Evolutionary conservation across 2,113 vertebrate genomes (phyloP).

Genomic region (Charina bottae): DNA sequence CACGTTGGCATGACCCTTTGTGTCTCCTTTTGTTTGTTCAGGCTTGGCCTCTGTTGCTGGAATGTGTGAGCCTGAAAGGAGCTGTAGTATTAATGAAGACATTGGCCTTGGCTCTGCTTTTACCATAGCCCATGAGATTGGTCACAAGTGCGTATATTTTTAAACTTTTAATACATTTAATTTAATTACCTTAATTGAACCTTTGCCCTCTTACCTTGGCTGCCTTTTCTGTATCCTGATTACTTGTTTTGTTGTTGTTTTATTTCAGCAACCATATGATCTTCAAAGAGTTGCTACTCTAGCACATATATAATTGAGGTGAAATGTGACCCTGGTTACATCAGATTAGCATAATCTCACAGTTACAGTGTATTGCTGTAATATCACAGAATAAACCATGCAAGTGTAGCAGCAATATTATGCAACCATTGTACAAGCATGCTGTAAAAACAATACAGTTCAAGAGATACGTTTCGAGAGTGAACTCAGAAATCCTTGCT

Average conservation of each 20-base stretch:
- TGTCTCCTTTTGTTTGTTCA: slow-evolving; percentile 86
- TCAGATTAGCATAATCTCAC: not conserved
- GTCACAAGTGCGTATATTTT: slow-evolving; percentile 96
- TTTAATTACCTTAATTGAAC: slow-evolving; percentile 56
- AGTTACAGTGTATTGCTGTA: not conserved
- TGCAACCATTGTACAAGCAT: not conserved
- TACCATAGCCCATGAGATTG: slow-evolving; percentile 99
- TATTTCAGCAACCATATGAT: slow-evolving; percentile 15
- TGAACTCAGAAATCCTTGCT: slow-evolving; percentile 42
- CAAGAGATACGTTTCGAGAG: not conserved
- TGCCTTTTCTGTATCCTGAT: slow-evolving; percentile 46
- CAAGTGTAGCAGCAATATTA: not conserved
- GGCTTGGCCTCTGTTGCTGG: slow-evolving; percentile 98
- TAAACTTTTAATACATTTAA: slow-evolving; percentile 68
- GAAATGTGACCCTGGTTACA: not conserved
- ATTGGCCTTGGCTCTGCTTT: slow-evolving; percentile 98
- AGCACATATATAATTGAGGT: not conserved
- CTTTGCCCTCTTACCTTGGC: slow-evolving; percentile 54
- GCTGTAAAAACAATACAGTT: not conserved
- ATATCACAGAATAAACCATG: not conserved
- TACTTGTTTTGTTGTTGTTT: slow-evolving; percentile 30
- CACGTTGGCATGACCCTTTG: slow-evolving; percentile 86
- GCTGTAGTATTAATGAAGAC: slow-evolving; percentile 99
- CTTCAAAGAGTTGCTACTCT: not conserved
- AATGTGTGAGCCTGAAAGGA: slow-evolving; percentile 99